Percentiles rank a stretch among this genome's conserved stretches.
These are phyloP conservation scores for Ennomos quercinarius DNA, from an alignment of 2,888 invertebrate species.

Conservation along the genomic window DNA sequence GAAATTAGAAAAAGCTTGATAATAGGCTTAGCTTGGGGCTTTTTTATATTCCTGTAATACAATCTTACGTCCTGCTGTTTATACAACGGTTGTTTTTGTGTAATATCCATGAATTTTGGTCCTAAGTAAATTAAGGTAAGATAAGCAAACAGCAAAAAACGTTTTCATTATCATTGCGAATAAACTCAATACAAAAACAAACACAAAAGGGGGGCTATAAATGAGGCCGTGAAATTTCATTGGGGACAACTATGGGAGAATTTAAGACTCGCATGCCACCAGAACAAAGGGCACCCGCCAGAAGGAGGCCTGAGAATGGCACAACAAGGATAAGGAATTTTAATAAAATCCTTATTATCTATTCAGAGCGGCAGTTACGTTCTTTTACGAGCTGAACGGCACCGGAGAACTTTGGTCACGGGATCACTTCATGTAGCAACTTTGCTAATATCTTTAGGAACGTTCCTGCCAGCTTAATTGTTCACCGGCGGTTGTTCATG, in stretches of 20 bases:
- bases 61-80: conserved; percentile 11
- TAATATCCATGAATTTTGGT: conserved; percentile 31
- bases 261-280: conserved; percentile 66
- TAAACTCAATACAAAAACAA: conserved; percentile 55
- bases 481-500: conserved; percentile 50
- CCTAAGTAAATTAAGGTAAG: conserved; percentile 43
- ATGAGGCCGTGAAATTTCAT: conserved; percentile 66
- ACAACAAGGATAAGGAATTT: conserved; percentile 81
- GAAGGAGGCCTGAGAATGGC: conserved; percentile 62
- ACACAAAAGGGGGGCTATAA: conserved; percentile 59
- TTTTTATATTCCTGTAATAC: conserved; percentile 5
- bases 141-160: conserved; percentile 46
- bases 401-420: conserved; percentile 63
- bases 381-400: conserved; percentile 76
- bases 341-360: conserved; percentile 84
- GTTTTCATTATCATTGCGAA: conserved; percentile 47
- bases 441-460: conserved; percentile 68
- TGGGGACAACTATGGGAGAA: conserved; percentile 59
- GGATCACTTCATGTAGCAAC: conserved; percentile 65
- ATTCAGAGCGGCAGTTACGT: conserved; percentile 78
- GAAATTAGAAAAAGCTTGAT: conserved; percentile 15
- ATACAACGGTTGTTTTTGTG: conserved; percentile 10
- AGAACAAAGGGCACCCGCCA: conserved; percentile 66
- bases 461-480: conserved; percentile 64
- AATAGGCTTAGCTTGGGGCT: conserved; percentile 1